A percentile compares a stretch with the other conserved stretches of the same genome.
Evolutionary conservation across 2,888 invertebrate genomes (phyloP).

Genomic region (Venustoraphidia nigricollis): DNA sequence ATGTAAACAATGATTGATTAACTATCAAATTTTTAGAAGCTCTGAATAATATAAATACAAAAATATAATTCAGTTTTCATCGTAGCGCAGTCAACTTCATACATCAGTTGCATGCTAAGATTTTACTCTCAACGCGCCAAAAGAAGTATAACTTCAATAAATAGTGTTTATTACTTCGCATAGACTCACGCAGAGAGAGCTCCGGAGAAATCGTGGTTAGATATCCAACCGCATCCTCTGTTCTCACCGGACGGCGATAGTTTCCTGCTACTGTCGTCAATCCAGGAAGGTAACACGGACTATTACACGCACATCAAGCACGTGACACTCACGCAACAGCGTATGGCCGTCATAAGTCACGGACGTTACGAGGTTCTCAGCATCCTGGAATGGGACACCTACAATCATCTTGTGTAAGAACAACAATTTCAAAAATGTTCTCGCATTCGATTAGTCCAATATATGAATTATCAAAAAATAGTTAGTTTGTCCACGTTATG

Average conservation of each 20-base stretch:
- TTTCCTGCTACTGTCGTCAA: constrained; percentile 64
- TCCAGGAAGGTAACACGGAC: constrained; percentile 71
- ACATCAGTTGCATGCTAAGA: too few species aligned
- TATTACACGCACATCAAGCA: constrained; percentile 82
- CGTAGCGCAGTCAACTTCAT: too few species aligned
- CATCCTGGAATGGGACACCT: constrained; percentile 74
- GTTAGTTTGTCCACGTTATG: not conserved
- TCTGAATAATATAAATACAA: too few species aligned
- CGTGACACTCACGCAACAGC: constrained; percentile 63
- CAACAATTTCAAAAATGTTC: too few species aligned
- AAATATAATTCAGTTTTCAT: too few species aligned
- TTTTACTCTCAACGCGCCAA: too few species aligned
- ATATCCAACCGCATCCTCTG: constrained; percentile 69
- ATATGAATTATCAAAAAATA: not conserved
- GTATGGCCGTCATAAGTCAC: constrained; percentile 73
- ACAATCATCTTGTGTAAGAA: constrained; percentile 61
- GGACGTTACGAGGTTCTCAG: constrained; percentile 71
- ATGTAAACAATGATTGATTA: too few species aligned
- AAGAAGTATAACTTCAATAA: too few species aligned
- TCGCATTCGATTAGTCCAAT: too few species aligned
- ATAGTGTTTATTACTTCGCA: constrained; percentile 12
- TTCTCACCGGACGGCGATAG: constrained; percentile 74
- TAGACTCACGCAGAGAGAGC: constrained; percentile 73
- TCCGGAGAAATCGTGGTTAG: constrained; percentile 71
- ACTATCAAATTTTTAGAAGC: too few species aligned